phyloP scores from a whole-genome alignment of 2,113 vertebrate species.

The Conger conger region DNA sequence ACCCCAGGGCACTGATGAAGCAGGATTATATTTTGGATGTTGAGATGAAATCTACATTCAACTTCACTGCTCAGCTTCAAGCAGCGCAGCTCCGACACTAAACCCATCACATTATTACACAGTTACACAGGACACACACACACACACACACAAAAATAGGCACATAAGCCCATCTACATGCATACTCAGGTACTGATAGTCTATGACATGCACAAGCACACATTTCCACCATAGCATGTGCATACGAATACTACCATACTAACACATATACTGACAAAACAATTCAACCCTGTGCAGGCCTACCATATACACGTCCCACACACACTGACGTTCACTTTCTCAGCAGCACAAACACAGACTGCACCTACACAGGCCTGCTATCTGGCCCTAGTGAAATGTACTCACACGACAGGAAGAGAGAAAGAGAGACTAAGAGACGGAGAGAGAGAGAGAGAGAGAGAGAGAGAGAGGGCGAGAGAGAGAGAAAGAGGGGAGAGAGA shows the following conservation, averaged over 20 bases:
- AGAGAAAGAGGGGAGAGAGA: not conserved
- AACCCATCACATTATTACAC: constrained; percentile 3
- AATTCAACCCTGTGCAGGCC: not conserved
- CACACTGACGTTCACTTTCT: not conserved
- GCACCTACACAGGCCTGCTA: not conserved
- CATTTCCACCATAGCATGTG: not conserved
- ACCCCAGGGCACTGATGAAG: not conserved
- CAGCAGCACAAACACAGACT: not conserved
- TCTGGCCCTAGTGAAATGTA: not conserved
- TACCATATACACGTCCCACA: not conserved
- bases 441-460: constrained; percentile 1
- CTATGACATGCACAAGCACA: not conserved
- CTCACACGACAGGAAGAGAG: not conserved
- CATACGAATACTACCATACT: not conserved
- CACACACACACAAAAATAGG: constrained; percentile 16
- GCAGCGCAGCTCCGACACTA: not conserved
- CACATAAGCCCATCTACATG: constrained; percentile 16
- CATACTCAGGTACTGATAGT: not conserved
- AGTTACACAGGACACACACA: constrained; percentile 12
- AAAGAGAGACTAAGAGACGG: too few species aligned
- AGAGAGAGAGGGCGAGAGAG: not conserved
- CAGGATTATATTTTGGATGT: constrained; percentile 10
- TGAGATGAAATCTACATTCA: not conserved
- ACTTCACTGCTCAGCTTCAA: constrained; percentile 26
- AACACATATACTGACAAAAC: not conserved